Base-by-base conservation (phyloP, 2,113 vertebrate genomes). In the Riparia riparia region DNA sequence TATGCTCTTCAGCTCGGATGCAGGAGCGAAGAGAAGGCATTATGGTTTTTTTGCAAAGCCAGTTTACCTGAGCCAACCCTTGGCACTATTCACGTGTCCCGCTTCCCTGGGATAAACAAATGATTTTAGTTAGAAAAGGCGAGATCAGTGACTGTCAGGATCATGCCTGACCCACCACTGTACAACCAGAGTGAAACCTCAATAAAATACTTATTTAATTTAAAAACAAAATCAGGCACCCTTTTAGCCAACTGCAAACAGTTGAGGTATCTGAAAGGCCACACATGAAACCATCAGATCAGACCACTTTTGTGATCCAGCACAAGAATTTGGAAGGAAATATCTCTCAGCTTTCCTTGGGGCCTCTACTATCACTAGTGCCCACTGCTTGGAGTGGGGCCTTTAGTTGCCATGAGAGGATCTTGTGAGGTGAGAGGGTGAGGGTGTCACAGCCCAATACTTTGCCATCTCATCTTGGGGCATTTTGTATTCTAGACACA, bases 51-150 rank as follows among this genome's bases (percentile, higher is more conserved):
- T 32, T 49, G 42, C 56, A 80, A 79, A 21, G 54, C 39, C 50
- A 61, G 58, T 80, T 94, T 73, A 94, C 87, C 78, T n/a, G 19
- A 82, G 31, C 17, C 87, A 91, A 44, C 85, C 58, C 66, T 66
- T 84, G 76, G 51, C 54, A 81, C 16, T 12, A 17, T 41, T 49
- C 18, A 21, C 7, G 4, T 22, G 44, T 82, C 32, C 49, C 4
- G 0, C 19, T 41, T 79, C 31, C 31, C 53, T 56, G 37, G 66
- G 37, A 45, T 70, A 65, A 95, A 72, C 50, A 58, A 25, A 24
- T 21, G 12, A 7, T 63, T 78, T 63, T 63, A 70, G 45, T 20
- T 53, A 72, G 57, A 57, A 60, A 93, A 90, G 31, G 19, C 2
- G 41, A 54, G 34, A 77, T 39, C 34, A 34, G 31, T 26, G 66